Conservation (phyloP, 2,113 vertebrate genomes). For the Cygnus buccinator region DNA sequence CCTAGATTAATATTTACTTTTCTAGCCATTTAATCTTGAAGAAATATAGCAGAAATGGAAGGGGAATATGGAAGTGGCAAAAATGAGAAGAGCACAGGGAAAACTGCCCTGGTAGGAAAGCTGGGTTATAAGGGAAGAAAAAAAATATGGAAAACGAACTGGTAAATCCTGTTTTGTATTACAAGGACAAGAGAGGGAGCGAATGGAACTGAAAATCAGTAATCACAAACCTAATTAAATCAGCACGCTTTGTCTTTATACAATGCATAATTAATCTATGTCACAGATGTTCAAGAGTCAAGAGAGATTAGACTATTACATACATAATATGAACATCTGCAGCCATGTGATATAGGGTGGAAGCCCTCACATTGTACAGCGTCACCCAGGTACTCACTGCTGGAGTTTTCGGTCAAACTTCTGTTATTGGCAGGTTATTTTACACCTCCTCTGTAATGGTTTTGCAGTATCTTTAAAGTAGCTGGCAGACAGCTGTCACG, state of each 20-base stretch:
- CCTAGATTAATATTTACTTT: slow-evolving; percentile 52
- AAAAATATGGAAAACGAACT: neutral
- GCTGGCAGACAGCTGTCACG: neutral
- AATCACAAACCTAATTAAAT: slow-evolving; percentile 69
- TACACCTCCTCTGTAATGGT: neutral
- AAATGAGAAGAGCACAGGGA: neutral
- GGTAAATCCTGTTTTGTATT: slow-evolving; percentile 21
- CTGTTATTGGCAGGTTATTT: neutral
- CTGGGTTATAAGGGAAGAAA: neutral
- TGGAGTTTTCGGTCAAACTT: neutral
- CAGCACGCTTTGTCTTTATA: slow-evolving; percentile 41
- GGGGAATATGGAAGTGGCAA: neutral
- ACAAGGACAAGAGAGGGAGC: slow-evolving; percentile 25
- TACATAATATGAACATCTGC: slow-evolving; percentile 57
- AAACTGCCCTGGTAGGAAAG: neutral
- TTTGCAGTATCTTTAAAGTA: neutral
- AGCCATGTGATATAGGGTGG: slow-evolving; percentile 18
- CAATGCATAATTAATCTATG: slow-evolving; percentile 64
- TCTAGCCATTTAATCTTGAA: slow-evolving; percentile 13
- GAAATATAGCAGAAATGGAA: neutral
- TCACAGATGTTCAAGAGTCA: slow-evolving; percentile 63
- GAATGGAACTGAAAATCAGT: slow-evolving; percentile 48
- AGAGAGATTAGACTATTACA: slow-evolving; percentile 54
- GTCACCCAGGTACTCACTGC: neutral
- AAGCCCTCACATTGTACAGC: neutral